Percentiles rank a stretch among this genome's conserved stretches.
phyloP scores from a whole-genome alignment of 2,888 invertebrate genomes.

The Cecidostiba fungosa region DNA sequence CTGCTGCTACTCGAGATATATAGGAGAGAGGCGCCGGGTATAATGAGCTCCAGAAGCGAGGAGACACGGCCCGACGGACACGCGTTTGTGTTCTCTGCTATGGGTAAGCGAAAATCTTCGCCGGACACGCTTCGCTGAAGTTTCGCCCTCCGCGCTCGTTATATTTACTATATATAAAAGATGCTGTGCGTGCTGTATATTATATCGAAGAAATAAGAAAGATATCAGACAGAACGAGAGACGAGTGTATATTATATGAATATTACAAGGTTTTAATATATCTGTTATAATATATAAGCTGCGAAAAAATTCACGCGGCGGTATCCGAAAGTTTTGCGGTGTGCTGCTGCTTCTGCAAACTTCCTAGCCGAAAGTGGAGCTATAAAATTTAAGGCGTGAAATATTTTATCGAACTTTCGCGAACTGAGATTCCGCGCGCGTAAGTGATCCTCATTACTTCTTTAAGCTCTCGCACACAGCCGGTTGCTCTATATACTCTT shows the following conservation, averaged over 20 bases:
- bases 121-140: neutral
- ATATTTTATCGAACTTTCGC: conserved; percentile 35
- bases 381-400: conserved; percentile 25
- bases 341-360: neutral
- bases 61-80: conserved; percentile 18
- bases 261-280: neutral
- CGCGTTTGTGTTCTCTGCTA: neutral
- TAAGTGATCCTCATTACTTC: conserved; percentile 50
- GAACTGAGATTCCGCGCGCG: conserved; percentile 12
- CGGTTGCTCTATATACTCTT: too few relatives aligned
- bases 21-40: neutral
- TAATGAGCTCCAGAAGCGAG: conserved; percentile 33
- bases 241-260: neutral
- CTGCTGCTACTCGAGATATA: conserved; percentile 2
- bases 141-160: too few relatives aligned
- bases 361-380: neutral
- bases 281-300: neutral
- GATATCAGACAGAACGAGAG: too few relatives aligned
- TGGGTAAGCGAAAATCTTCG: neutral
- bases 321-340: neutral
- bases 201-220: too few relatives aligned
- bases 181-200: too few relatives aligned
- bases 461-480: conserved; percentile 47
- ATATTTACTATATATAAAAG: too few relatives aligned
- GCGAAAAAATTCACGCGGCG: neutral